A percentile compares a stretch with the other conserved stretches of the same genome.
phyloP scores from a whole-genome alignment of 1,140 invertebrate genomes.

The Bombus huntii region DNA sequence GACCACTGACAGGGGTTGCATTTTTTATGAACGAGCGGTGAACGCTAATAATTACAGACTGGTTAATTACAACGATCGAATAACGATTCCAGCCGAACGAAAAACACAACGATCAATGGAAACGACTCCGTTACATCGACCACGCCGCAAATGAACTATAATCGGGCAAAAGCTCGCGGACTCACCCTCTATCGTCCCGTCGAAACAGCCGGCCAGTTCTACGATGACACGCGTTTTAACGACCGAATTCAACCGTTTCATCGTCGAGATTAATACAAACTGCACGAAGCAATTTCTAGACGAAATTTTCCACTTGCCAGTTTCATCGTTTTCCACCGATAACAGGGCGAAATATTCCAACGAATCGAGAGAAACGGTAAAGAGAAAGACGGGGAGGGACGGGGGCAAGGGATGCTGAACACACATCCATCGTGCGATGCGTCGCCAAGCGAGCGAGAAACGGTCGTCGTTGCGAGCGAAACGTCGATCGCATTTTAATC shows the following conservation, averaged over 20 bases:
- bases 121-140: neutral
- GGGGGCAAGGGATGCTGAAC: neutral
- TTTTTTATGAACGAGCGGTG: neutral
- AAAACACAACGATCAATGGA: neutral
- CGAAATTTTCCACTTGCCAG: neutral
- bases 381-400: neutral
- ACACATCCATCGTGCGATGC: neutral
- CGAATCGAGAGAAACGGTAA: no score
- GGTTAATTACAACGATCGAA: slow-evolving; percentile 21
- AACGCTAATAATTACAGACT: slow-evolving; percentile 2
- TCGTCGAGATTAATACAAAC: slow-evolving; percentile 17
- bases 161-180: neutral
- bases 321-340: neutral
- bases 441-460: neutral
- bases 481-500: slow-evolving; percentile 54
- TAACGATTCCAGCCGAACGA: neutral
- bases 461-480: no score
- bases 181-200: neutral
- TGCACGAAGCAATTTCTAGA: neutral
- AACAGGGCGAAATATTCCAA: neutral
- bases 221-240: neutral
- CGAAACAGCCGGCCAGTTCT: neutral
- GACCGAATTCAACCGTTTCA: neutral
- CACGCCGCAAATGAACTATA: neutral
- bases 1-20: neutral